Evolutionary conservation across 30 jellyfish, hydroid and myxozoan species (phyloP).

Genomic region (Aurelia sp.): DNA sequence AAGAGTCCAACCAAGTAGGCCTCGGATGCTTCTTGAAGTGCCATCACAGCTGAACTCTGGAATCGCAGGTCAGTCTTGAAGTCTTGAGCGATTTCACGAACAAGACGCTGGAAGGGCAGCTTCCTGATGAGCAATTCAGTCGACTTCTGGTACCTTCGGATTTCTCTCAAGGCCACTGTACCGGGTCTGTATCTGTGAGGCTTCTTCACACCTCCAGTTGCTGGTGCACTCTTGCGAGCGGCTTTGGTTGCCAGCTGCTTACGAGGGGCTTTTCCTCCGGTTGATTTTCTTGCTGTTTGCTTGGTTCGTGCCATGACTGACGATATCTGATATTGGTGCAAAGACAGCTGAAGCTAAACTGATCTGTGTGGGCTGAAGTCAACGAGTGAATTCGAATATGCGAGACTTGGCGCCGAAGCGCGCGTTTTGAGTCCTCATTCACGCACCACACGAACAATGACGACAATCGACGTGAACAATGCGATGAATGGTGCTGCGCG

Average conservation of each 20-base stretch:
- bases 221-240: constrained; percentile 92
- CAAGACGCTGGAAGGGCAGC: constrained; percentile 89
- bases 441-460: too few relatives aligned
- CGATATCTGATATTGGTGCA: constrained; percentile 19
- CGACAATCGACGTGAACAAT: too few relatives aligned
- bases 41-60: constrained; percentile 89
- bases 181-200: constrained; percentile 96
- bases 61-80: constrained; percentile 88
- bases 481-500: too few relatives aligned
- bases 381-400: too few relatives aligned
- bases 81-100: constrained; percentile 93
- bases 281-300: constrained; percentile 90
- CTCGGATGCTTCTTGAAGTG: constrained; percentile 92
- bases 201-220: constrained; percentile 96
- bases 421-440: too few relatives aligned
- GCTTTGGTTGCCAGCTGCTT: constrained; percentile 97
- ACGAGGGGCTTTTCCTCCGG: constrained; percentile 98
- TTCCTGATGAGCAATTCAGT: constrained; percentile 89
- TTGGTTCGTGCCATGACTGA: constrained; percentile 90
- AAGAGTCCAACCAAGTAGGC: constrained; percentile 86
- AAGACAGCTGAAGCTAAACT: too few relatives aligned
- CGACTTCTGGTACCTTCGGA: constrained; percentile 86
- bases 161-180: constrained; percentile 90
- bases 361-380: too few relatives aligned
- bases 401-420: too few relatives aligned